phyloP scores from a whole-genome alignment of 2,113 vertebrate species.

The Chascanopsetta lugubris region DNA sequence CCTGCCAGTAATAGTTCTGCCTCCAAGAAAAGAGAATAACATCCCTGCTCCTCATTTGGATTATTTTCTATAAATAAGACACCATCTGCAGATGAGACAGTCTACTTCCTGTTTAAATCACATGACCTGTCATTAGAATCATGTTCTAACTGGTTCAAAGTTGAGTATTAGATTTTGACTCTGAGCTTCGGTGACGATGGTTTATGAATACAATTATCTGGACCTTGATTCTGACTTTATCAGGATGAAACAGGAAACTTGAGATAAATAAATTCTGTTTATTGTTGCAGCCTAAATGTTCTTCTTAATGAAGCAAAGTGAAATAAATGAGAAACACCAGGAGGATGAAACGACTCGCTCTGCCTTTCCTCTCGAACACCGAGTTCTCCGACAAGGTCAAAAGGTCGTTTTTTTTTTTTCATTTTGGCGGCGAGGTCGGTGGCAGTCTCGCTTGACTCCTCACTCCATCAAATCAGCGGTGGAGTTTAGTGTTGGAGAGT shows the following conservation, averaged over 20 bases:
- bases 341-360: neutral
- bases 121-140: no score
- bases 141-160: no score
- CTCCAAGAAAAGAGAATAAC: no score
- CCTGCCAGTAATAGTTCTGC: no score
- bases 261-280: neutral
- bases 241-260: neutral
- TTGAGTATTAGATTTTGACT: no score
- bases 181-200: no score
- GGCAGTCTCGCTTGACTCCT: neutral
- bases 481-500: conserved; percentile 1
- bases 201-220: no score
- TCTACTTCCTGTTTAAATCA: neutral
- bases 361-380: neutral
- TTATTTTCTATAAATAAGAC: no score
- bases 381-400: neutral
- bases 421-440: neutral
- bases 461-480: conserved; percentile 31
- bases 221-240: no score
- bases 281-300: neutral
- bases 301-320: neutral
- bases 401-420: conserved; percentile 9
- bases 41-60: no score
- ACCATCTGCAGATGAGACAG: no score
- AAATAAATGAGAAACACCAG: neutral